Evolutionary conservation across 1,140 invertebrate genomes (phyloP), one percentile per base, ranked within the genome.

Genomic region (Eriocheir sinensis): DNA sequence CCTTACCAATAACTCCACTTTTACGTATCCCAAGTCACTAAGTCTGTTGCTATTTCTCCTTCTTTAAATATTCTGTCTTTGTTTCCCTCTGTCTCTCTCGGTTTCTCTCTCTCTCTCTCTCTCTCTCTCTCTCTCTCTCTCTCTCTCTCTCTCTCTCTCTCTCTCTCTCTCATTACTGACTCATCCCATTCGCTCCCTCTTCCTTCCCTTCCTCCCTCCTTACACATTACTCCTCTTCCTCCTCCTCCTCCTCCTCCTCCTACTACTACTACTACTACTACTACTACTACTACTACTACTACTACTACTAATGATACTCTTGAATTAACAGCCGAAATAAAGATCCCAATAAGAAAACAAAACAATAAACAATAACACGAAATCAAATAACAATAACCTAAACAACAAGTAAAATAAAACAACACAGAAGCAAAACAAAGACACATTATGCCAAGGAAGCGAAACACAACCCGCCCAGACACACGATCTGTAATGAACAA

Each of bases 241-340:
- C 53, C 53, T 34, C 48, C 21, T 60, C 15, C n/a, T 48, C 48
- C 12, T 60, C 30, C 89, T 8, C 40, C 40, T 15, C 34, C 30
- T 48, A 12, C 36, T 85, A 32, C 36, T 83, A 2, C 36, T 38
- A 6, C 81, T 83, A 34, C 44, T 48, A 72, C 6, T 12, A 27
- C 60, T 72, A 72, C 60, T 72, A 72, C 60, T 72, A 72, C 27
- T 72, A 72, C 60, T 72, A n/a, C 60, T 72, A 72, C 60, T 72
- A 72, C 60, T 72, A 72, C 60, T 72, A 72, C 60, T 72, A 72
- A 21, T 72, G n/a, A 21, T 72, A 72, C 60, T n/a, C 27, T n/a
- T n/a, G n/a, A 48, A 3, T 72, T 21, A 72, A 72, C 21, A 21
- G 60, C n/a, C n/a, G n/a, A n/a, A n/a, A n/a, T n/a, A n/a, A n/a